Evolutionary conservation across 2,888 invertebrate genomes (phyloP), one percentile per base, ranked within the genome.

Genomic region (Morpho helenor): DNA sequence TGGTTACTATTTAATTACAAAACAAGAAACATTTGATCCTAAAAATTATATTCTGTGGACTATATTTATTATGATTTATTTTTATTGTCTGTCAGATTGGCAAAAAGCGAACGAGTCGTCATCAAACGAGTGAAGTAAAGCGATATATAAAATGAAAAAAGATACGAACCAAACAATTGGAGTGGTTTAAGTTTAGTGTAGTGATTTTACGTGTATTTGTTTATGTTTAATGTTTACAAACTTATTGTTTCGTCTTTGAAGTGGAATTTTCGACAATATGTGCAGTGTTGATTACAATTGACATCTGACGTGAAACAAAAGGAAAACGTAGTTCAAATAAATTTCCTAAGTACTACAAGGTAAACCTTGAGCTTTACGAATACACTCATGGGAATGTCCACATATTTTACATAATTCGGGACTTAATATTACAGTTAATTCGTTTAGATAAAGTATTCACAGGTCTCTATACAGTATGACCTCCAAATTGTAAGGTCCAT

Each of bases 211-310:
- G 49, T 61, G 64, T 63, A 68, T 68, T 73, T 71, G 69, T 76
- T 72, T 70, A 70, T 56, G 60, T 69, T 70, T 66, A 66, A 65
- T 60, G 66, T 70, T 68, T 62, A 56, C 57, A 59, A 66, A 68
- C 59, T 69, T 66, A 70, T 61, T 71, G 72, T 77, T 74, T 73
- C 68, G 66, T 72, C 67, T 71, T 74, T 73, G 64, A 68, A 75
- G 76, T 75, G 74, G 68, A 74, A 70, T 67, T 68, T 68, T 61
- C 66, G 68, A 83, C 85, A 87, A 81, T 85, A 87, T 88, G 88
- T 86, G 84, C 78, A 79, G 77, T 80, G 86, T 84, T 87, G 82
- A 85, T 84, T 85, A 84, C 87, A 82, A 80, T 84, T 87, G 88
- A 86, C 86, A 84, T 86, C 82, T 86, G 80, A 69, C 82, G 71